phyloP scores from a whole-genome alignment of 2,888 invertebrate genomes.

The Vannuccia rotundouncinata region DNA sequence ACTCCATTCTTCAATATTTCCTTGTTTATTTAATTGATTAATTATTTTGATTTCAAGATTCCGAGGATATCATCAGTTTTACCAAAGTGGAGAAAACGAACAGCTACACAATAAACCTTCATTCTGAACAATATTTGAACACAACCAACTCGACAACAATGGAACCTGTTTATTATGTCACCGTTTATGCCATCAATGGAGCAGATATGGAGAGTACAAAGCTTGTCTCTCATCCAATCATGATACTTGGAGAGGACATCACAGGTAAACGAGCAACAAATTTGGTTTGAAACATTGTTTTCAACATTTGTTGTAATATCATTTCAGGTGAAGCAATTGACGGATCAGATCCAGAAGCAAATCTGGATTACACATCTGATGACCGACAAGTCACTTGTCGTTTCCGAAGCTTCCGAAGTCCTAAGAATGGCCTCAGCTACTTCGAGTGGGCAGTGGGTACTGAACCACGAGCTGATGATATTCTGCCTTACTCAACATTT shows the following conservation, averaged over 20 bases:
- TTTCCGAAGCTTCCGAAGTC: slow-evolving; percentile 44
- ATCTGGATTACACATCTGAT: slow-evolving; percentile 43
- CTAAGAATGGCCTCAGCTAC: slow-evolving; percentile 43
- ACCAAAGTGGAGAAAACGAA: not conserved
- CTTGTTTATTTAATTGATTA: not conserved
- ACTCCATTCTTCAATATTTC: too few species aligned
- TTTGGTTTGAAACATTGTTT: not conserved
- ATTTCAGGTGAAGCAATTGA: slow-evolving; percentile 35
- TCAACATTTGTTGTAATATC: too few species aligned
- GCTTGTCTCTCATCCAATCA: slow-evolving; percentile 42
- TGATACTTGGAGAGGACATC: slow-evolving; percentile 43
- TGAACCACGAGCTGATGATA: slow-evolving; percentile 43
- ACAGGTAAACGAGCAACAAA: slow-evolving; percentile 9
- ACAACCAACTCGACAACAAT: slow-evolving; percentile 3
- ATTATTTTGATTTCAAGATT: not conserved
- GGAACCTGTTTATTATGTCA: slow-evolving; percentile 45
- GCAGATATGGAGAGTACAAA: slow-evolving; percentile 39
- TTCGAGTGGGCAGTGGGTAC: slow-evolving; percentile 46
- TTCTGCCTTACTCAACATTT: slow-evolving; percentile 43
- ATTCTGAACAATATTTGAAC: slow-evolving; percentile 1
- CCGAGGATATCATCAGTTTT: slow-evolving; percentile 1
- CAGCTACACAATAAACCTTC: not conserved
- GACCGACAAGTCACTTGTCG: slow-evolving; percentile 43
- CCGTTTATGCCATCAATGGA: slow-evolving; percentile 42
- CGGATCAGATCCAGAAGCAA: slow-evolving; percentile 41